Base-by-base conservation (phyloP, 2,797 vertebrate genomes). In the Lutjanus campechanus region DNA sequence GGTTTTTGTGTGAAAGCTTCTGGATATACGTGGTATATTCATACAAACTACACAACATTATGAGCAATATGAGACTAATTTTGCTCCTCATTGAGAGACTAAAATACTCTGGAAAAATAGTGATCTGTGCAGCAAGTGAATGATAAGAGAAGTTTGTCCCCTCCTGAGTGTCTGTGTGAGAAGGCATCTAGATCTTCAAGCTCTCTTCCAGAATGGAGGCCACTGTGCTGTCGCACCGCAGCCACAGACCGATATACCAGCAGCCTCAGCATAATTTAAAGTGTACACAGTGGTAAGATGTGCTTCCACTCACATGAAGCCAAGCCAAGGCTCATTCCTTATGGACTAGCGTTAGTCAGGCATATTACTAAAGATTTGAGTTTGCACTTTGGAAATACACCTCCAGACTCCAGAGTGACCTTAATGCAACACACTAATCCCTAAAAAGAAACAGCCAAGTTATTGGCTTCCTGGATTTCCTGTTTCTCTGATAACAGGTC, bases 181-280 rank as follows among this genome's bases (percentile, higher is more conserved):
- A 73, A 43, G 25, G 63, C 9, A 0, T 67, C 74, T 55, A 19
- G n/a, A 16, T 72, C 44, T 68, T 85, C 46, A 17, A 70, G 56
- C 61, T 51, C 44, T 62, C 40, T 56, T 60, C 25, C 46, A 71
- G 59, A 79, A 63, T 5, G 16, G 56, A 63, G 51, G 44, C 76
- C 76, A 65, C 66, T 81, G 60, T 73, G 79, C 41, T 61, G 69
- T 69, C 46, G 40, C 12, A 51, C 19, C 44, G 56, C 51, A 65
- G 55, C 53, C 69, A 76, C 41, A 80, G 49, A 73, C 59, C 29
- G 58, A 54, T 61, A 65, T 41, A 81, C 46, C 66, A 54, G 76
- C 77, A 75, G 51, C 49, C 69, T 76, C 67, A 82, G 61, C 76
- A 82, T 49, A 53, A 84, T 73, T 69, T 64, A 29, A 76, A 78